phyloP scores from a whole-genome alignment of 2,888 invertebrate genomes.

The Ctenicera cuprea region DNA sequence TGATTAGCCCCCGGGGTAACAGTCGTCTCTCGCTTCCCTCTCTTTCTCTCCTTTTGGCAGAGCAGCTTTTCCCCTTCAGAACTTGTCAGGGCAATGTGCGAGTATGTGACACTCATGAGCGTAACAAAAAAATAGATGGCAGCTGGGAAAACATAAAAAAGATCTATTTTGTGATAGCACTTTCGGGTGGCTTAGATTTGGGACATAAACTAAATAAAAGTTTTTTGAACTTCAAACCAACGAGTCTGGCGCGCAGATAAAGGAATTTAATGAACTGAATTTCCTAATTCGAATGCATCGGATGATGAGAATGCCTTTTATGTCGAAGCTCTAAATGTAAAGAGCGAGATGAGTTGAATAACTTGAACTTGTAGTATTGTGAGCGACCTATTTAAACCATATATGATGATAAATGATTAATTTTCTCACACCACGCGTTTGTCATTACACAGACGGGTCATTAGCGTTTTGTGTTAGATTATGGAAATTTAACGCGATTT shows the following conservation, averaged over 20 bases:
- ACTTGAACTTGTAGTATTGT: slow-evolving; percentile 16
- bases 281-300: slow-evolving; percentile 37
- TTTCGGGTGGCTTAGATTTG: slow-evolving; percentile 29
- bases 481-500: slow-evolving; percentile 5
- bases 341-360: slow-evolving; percentile 21
- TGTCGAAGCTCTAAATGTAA: slow-evolving; percentile 30
- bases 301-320: slow-evolving; percentile 32
- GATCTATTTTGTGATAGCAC: slow-evolving; percentile 49
- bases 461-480: slow-evolving; percentile 7
- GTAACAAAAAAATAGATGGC: slow-evolving; percentile 44
- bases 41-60: slow-evolving; percentile 45
- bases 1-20: slow-evolving; percentile 66
- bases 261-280: slow-evolving; percentile 32
- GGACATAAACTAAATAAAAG: slow-evolving; percentile 23
- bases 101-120: slow-evolving; percentile 46
- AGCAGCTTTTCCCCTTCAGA: slow-evolving; percentile 37
- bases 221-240: background rate
- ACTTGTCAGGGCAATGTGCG: slow-evolving; percentile 40
- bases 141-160: slow-evolving; percentile 50
- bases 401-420: slow-evolving; percentile 29
- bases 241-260: background rate
- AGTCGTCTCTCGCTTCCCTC: slow-evolving; percentile 52
- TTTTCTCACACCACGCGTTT: slow-evolving; percentile 23
- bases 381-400: slow-evolving; percentile 25
- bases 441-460: slow-evolving; percentile 8